Evolutionary conservation across 2,888 invertebrate genomes (phyloP).

Genomic region (Ochlodes sylvanus): DNA sequence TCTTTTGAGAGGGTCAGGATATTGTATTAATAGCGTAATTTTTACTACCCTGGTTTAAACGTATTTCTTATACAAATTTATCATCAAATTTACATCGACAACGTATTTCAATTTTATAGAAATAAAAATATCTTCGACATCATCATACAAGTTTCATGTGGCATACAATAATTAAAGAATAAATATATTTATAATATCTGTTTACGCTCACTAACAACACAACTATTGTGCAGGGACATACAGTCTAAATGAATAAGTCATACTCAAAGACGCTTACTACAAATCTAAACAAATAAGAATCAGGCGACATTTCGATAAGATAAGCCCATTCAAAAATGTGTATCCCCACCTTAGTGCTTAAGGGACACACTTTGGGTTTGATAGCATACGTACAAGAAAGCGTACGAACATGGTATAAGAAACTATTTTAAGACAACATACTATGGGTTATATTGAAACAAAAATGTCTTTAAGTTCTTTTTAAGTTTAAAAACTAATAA

Average conservation of each 20-base stretch:
- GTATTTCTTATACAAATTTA: neutral
- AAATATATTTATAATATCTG: neutral
- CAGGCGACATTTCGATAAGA: slow-evolving; percentile 31
- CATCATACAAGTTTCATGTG: too few species aligned
- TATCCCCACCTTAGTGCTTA: slow-evolving; percentile 8
- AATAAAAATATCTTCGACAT: too few species aligned
- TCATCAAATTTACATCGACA: neutral
- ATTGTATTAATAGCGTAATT: neutral
- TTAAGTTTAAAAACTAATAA: too few species aligned
- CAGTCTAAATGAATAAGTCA: neutral
- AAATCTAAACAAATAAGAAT: slow-evolving; percentile 29
- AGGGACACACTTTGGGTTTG: neutral
- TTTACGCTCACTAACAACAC: neutral
- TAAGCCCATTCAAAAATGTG: slow-evolving; percentile 25
- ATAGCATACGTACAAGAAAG: neutral
- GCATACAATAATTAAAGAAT: neutral
- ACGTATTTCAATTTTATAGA: neutral
- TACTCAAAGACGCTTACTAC: slow-evolving; percentile 4
- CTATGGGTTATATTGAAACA: too few species aligned
- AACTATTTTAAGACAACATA: neutral
- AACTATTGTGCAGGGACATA: neutral
- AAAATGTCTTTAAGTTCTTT: too few species aligned
- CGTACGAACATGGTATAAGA: neutral
- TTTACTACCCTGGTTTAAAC: neutral
- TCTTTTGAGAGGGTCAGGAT: slow-evolving; percentile 60